phyloP scores from a whole-genome alignment of 2,888 invertebrate genomes.

The Homarus gammarus region DNA sequence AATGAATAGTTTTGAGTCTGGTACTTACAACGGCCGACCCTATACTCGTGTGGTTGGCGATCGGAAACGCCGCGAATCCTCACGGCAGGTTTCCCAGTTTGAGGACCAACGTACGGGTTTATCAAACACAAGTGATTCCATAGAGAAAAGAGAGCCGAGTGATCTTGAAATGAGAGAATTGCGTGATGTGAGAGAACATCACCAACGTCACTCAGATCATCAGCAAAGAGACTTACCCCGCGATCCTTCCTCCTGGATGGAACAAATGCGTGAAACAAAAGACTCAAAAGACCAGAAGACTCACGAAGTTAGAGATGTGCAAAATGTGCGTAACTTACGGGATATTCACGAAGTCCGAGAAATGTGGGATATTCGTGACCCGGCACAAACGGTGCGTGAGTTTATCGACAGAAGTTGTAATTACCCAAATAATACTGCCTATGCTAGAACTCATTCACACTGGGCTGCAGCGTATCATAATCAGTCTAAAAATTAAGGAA shows the following conservation, averaged over 20 bases:
- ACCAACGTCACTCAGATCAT: slow-evolving; percentile 40
- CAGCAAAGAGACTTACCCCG: slow-evolving; percentile 42
- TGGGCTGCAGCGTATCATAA: slow-evolving; percentile 56
- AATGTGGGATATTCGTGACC: slow-evolving; percentile 62
- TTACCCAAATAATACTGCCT: slow-evolving; percentile 59
- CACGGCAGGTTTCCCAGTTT: slow-evolving; percentile 41
- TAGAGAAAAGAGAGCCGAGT: slow-evolving; percentile 60
- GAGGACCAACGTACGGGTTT: slow-evolving; percentile 41
- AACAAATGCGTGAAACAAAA: slow-evolving; percentile 48
- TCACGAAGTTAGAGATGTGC: slow-evolving; percentile 44
- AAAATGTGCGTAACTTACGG: slow-evolving; percentile 42
- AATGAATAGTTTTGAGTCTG: slow-evolving; percentile 43
- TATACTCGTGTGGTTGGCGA: slow-evolving; percentile 27
- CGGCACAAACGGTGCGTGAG: slow-evolving; percentile 62
- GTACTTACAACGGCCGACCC: slow-evolving; percentile 48
- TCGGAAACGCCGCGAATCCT: slow-evolving; percentile 33
- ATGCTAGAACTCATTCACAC: slow-evolving; percentile 59
- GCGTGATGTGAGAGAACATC: slow-evolving; percentile 33
- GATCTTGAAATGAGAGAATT: slow-evolving; percentile 53
- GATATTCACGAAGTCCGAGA: slow-evolving; percentile 52
- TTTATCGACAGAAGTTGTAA: slow-evolving; percentile 58
- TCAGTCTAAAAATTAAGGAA: slow-evolving; percentile 54
- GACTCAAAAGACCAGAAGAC: slow-evolving; percentile 45
- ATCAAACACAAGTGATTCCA: slow-evolving; percentile 16
- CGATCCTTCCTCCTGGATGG: slow-evolving; percentile 30